These are phyloP conservation scores for Dolichopus griseipennis DNA, from an alignment of 2,888 invertebrate genomes.

Conservation along the genomic window DNA sequence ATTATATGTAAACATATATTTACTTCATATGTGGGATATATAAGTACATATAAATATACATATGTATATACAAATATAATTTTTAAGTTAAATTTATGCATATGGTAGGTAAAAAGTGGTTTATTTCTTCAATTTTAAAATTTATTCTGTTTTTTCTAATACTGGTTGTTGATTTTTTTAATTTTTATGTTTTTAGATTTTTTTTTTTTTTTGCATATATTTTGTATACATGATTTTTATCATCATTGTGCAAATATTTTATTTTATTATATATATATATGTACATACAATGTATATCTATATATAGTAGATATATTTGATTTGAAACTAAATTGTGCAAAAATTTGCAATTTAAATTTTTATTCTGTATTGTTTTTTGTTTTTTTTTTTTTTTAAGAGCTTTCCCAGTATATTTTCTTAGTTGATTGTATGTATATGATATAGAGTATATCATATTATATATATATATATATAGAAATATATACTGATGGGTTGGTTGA, in stretches of 20 bases:
- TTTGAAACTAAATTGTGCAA: slow-evolving; percentile 4
- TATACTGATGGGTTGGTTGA: too few species aligned
- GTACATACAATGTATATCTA: too few species aligned
- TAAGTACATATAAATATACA: neutral
- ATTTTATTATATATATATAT: too few species aligned
- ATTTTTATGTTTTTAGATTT: neutral
- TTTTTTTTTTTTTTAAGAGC: neutral
- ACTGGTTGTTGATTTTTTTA: neutral
- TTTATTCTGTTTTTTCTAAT: neutral
- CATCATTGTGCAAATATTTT: neutral
- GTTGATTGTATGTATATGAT: neutral
- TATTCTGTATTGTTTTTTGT: neutral
- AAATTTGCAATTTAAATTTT: slow-evolving; percentile 6
- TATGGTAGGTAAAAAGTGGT: neutral
- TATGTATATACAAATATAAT: neutral
- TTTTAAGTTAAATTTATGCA: neutral
- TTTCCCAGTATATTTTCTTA: neutral
- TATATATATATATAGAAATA: too few species aligned
- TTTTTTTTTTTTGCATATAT: neutral
- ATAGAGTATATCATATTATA: neutral
- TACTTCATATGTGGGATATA: neutral
- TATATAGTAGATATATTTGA: neutral
- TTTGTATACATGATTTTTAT: neutral
- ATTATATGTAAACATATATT: neutral
- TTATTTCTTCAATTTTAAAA: neutral